A percentile compares a stretch with the other conserved stretches of the same genome.
phyloP scores from a whole-genome alignment of 37 sponge, comb jelly and placozoan genomes.

The Chondrosia reniformis region DNA sequence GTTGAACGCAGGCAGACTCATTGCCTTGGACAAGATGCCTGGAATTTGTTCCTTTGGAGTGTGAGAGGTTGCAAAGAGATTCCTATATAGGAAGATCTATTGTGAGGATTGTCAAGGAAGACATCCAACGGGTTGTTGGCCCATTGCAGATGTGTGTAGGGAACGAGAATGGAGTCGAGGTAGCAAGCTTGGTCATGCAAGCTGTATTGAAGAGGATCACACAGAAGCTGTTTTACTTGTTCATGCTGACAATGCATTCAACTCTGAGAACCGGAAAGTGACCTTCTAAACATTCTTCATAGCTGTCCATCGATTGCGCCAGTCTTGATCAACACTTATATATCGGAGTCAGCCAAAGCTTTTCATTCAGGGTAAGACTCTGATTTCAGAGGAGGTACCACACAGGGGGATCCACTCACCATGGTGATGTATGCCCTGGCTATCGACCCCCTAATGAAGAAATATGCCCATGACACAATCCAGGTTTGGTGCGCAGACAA shows the following conservation, averaged over 20 bases:
- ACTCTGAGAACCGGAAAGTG: not conserved
- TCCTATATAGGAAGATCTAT: not conserved
- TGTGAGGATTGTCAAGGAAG: not conserved
- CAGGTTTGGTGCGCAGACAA: slow-evolving; percentile 24
- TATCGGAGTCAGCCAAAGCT: slow-evolving; percentile 10
- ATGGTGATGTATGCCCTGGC: slow-evolving; percentile 28
- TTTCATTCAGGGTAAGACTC: not conserved
- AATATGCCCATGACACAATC: not conserved
- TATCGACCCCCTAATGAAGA: not conserved
- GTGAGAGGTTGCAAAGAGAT: not conserved
- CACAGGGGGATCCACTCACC: slow-evolving; percentile 5
- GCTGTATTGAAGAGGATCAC: not conserved
- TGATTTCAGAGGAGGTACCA: slow-evolving; percentile 9
- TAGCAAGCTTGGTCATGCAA: not conserved
- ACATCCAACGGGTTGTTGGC: not conserved
- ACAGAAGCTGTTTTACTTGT: not conserved
- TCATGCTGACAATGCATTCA: slow-evolving; percentile 1
- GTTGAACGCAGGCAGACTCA: not conserved
- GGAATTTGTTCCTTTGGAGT: not conserved
- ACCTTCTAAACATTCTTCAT: not conserved
- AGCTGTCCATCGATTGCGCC: slow-evolving; percentile 14
- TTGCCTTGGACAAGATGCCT: not conserved
- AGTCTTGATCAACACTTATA: slow-evolving; percentile 5
- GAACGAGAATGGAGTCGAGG: slow-evolving; percentile 5
- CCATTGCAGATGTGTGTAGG: slow-evolving; percentile 7